These are phyloP conservation scores for Ophioninae sp. DNA, from an alignment of 2,888 invertebrate species.

Conservation along the genomic window DNA sequence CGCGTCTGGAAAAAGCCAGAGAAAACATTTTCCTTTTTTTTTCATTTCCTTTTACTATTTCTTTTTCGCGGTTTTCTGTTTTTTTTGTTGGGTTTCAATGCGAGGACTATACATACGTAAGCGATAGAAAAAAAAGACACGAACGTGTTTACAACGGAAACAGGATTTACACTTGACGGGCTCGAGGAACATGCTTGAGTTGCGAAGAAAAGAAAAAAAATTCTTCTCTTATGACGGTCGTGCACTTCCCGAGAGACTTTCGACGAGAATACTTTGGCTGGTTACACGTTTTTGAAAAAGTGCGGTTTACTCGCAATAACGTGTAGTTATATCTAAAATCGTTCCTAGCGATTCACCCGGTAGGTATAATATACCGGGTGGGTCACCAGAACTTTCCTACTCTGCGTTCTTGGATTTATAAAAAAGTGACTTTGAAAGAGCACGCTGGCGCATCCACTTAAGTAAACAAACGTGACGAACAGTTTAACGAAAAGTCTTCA, in stretches of 20 bases:
- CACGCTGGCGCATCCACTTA: too few species aligned
- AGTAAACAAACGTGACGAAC: background rate
- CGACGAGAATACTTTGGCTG: background rate
- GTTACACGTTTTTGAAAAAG: too few species aligned
- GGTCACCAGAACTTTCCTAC: background rate
- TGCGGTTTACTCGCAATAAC: background rate
- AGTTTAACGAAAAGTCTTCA: background rate
- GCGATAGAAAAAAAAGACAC: background rate
- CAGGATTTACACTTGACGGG: background rate
- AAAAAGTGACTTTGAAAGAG: background rate
- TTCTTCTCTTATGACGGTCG: too few species aligned
- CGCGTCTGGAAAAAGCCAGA: constrained; percentile 65
- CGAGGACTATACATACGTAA: background rate
- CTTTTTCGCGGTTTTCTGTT: too few species aligned
- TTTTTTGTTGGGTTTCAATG: background rate
- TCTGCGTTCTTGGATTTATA: background rate
- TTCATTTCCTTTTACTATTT: background rate
- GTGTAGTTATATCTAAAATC: background rate
- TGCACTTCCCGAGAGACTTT: background rate
- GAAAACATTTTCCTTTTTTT: constrained; percentile 18
- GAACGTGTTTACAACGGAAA: background rate
- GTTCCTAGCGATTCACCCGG: background rate
- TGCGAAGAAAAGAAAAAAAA: too few species aligned
- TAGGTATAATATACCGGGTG: background rate
- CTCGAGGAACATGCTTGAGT: background rate